These are phyloP conservation scores for Origma solitaria DNA, from an alignment of 2,113 vertebrate species.

Conservation along the genomic window DNA sequence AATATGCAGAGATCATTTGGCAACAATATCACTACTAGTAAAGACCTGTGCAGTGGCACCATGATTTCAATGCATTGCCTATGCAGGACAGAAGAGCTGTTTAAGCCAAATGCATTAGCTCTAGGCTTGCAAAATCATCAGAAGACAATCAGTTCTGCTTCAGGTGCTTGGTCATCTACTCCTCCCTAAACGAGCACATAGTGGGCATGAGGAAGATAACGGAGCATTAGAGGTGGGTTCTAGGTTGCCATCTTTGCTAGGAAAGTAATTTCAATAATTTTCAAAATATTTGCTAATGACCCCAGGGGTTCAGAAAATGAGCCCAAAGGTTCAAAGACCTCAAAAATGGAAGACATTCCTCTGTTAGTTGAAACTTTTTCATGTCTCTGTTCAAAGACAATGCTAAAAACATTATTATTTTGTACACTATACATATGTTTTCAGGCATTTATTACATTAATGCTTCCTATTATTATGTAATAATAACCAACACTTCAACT, in stretches of 20 bases:
- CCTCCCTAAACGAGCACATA: accelerated
- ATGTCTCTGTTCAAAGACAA: not conserved
- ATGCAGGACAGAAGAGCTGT: not conserved
- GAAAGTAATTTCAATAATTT: not conserved
- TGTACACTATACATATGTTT: accelerated
- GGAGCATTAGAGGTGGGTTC: not conserved
- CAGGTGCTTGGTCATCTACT: too few relatives aligned
- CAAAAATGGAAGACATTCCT: not conserved
- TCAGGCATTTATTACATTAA: not conserved
- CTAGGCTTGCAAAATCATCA: not conserved
- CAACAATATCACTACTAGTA: not conserved
- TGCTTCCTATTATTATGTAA: not conserved
- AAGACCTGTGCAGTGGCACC: not conserved
- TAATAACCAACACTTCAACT: not conserved
- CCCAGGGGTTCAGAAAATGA: not conserved
- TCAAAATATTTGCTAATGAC: not conserved
- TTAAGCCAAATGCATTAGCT: not conserved
- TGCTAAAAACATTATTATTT: not conserved
- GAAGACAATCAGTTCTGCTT: not conserved
- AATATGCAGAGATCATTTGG: slow-evolving; percentile 19
- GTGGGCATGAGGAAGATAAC: accelerated
- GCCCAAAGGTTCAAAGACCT: not conserved
- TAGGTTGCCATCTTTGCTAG: not conserved
- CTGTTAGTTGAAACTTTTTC: not conserved
- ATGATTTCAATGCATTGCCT: not conserved